Conservation (phyloP, 2,888 invertebrate species). For the Apotomis betuletana region DNA sequence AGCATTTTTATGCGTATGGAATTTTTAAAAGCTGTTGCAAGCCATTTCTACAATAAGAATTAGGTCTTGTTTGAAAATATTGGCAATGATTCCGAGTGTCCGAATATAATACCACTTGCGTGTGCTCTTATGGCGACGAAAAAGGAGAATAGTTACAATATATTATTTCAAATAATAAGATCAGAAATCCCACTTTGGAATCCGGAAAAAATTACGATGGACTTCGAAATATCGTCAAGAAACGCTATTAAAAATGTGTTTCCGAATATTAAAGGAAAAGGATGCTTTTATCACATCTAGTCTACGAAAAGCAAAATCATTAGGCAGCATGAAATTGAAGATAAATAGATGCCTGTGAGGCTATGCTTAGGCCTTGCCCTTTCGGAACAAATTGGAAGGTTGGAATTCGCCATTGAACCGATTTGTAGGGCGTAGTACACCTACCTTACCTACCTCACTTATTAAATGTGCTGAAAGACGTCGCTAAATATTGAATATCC, state of each 20-base stretch:
- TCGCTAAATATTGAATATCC: slow-evolving; percentile 13
- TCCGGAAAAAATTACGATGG: neutral
- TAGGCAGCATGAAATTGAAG: slow-evolving; percentile 18
- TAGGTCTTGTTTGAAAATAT: neutral
- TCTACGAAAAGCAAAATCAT: slow-evolving; percentile 19
- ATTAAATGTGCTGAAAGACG: slow-evolving; percentile 8
- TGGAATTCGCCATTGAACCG: slow-evolving; percentile 10
- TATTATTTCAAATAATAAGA: slow-evolving; percentile 21
- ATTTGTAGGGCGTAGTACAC: slow-evolving; percentile 5
- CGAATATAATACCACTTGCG: slow-evolving; percentile 12
- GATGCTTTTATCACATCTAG: slow-evolving; percentile 19
- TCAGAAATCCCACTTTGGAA: no score
- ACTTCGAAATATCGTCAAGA: slow-evolving; percentile 11
- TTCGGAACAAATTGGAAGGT: slow-evolving; percentile 2
- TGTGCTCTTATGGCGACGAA: slow-evolving; percentile 18
- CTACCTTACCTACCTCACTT: slow-evolving; percentile 4
- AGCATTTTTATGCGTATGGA: slow-evolving; percentile 13
- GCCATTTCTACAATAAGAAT: neutral
- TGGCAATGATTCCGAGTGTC: slow-evolving; percentile 9
- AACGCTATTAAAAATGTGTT: slow-evolving; percentile 15
- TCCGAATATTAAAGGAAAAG: slow-evolving; percentile 3
- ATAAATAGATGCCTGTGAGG: slow-evolving; percentile 14
- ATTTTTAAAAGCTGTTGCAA: slow-evolving; percentile 9
- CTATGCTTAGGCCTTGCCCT: slow-evolving; percentile 11
- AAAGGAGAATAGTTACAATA: slow-evolving; percentile 17